Percentiles rank a stretch among this genome's conserved stretches.
phyloP scores from a whole-genome alignment of 2,113 vertebrate species.

The Raphicerus campestris region DNA sequence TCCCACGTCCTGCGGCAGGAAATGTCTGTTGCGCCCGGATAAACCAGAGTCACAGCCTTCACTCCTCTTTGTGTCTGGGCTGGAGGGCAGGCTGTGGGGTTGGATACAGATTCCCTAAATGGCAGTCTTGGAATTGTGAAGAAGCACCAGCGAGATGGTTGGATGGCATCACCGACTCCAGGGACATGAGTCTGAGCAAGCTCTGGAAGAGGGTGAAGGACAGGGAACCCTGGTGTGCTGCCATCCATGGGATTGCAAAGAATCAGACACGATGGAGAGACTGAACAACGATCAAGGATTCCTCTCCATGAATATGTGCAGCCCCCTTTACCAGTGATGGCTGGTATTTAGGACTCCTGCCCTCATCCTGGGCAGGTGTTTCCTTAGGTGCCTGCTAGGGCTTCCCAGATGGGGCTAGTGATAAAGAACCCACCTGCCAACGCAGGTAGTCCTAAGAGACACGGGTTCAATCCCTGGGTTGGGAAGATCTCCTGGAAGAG shows the following conservation, averaged over 20 bases:
- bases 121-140: background rate
- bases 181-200: background rate
- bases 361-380: fast-evolving
- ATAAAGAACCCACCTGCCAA: background rate
- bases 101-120: background rate
- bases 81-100: background rate
- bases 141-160: background rate
- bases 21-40: fast-evolving
- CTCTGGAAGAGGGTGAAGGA: background rate
- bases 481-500: background rate
- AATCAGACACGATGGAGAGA: background rate
- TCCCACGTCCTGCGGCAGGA: fast-evolving
- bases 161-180: background rate
- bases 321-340: fast-evolving
- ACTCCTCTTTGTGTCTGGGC: background rate
- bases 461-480: background rate
- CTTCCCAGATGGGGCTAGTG: background rate
- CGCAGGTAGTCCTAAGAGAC: background rate
- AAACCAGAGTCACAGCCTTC: background rate
- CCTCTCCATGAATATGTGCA: fast-evolving
- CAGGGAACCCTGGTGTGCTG: background rate
- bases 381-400: background rate
- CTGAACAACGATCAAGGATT: background rate
- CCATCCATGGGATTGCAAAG: background rate
- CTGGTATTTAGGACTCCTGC: fast-evolving